A percentile compares a stretch with the other conserved stretches of the same genome.
These are phyloP conservation scores for Drosophila lutescens DNA, from an alignment of 2,888 invertebrate species.

Conservation along the genomic window DNA sequence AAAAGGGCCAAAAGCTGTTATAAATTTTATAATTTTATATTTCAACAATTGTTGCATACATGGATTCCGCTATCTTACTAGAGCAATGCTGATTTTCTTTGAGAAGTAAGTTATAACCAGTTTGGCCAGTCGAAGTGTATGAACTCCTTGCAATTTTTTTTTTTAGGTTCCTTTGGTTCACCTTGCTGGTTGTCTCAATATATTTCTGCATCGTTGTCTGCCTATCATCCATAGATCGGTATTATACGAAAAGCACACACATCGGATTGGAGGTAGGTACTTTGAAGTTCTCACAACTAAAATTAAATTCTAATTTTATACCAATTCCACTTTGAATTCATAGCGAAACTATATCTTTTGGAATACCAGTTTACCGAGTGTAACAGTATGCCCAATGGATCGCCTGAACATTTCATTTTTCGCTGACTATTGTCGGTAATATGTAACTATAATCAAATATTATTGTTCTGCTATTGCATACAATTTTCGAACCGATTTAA, in stretches of 20 bases:
- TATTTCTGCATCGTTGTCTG: slow-evolving; percentile 76
- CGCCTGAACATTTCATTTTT: slow-evolving; percentile 72
- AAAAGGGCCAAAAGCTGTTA: slow-evolving; percentile 11
- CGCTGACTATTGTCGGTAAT: slow-evolving; percentile 72
- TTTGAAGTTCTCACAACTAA: neutral
- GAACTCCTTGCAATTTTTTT: neutral
- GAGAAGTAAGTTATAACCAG: slow-evolving; percentile 65
- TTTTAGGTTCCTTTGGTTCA: slow-evolving; percentile 78
- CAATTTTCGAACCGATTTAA: slow-evolving; percentile 3
- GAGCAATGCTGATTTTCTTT: slow-evolving; percentile 58
- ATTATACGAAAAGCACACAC: slow-evolving; percentile 81
- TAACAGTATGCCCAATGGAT: slow-evolving; percentile 82
- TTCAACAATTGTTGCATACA: slow-evolving; percentile 80
- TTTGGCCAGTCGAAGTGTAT: too few relatives aligned
- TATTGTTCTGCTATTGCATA: neutral
- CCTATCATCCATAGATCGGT: slow-evolving; percentile 81
- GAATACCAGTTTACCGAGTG: slow-evolving; percentile 81
- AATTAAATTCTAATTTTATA: neutral
- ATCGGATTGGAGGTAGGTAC: slow-evolving; percentile 77
- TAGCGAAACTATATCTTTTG: slow-evolving; percentile 81
- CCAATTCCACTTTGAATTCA: neutral
- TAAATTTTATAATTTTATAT: slow-evolving; percentile 66
- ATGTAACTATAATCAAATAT: neutral
- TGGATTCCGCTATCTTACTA: slow-evolving; percentile 79
- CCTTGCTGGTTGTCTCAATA: slow-evolving; percentile 70